Base-by-base conservation (phyloP, 2,113 vertebrate genomes). In the Camelus bactrianus region DNA sequence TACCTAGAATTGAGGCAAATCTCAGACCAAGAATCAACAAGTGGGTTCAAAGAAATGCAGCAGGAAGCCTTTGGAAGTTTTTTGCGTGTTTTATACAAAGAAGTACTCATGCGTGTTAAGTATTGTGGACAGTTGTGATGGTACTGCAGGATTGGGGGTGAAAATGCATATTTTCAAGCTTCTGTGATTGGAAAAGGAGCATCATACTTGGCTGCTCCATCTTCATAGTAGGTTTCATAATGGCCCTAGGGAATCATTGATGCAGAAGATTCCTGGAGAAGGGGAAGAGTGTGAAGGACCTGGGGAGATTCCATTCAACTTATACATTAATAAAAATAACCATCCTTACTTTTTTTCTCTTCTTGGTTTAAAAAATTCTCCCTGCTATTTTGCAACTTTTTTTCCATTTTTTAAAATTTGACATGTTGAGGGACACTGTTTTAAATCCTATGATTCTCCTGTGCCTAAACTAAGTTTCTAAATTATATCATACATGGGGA, bases 391-490 rank as follows among this genome's bases (percentile, higher is more conserved):
- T 72, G 8, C 6, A 96, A 81, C 20, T 50, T 81, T 56, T 16
- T 82, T 96, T 91, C 77, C 84, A 79, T 82, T 42, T 42, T 42
- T 42, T 94, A 86, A 80, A 85, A 72, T 87, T 93, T 89, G 28
- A 46, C 2, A 30, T 69, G 60, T 16, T 91, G 50, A 42, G 10
- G 22, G 28, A 92, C 60, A 72, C 11, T 70, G 24, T 97, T 83
- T 96, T 90, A 76, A 91, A 30, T 95, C 32, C 35, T 73, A 11
- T 48, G 50, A 95, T 85, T 95, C n/a, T 97, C 20, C 46, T 93
- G 46, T 88, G 80, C 48, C 79, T 97, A n/a, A 20, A 64, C 80
- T 79, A 75, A 84, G 28, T 97, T 97, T 96, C 93, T 94, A 48
- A 89, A 88, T 89, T 91, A 50, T 72, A 28, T 95, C 56, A 93